Conservation (phyloP, 2,113 vertebrate genomes). For the Gallinago jamesoni region DNA sequence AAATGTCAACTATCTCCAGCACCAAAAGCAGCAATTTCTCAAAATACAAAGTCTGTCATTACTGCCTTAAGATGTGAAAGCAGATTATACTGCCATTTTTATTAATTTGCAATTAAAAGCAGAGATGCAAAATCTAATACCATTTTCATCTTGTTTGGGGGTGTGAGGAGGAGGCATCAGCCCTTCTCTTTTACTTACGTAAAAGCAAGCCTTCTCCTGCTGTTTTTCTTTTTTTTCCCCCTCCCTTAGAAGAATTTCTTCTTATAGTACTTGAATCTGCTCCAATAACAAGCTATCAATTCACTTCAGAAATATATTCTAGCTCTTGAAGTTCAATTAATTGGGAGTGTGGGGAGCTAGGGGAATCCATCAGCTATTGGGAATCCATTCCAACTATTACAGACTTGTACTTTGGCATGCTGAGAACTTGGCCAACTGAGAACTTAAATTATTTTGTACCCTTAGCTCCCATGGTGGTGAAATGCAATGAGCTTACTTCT, state of each 20-base stretch:
- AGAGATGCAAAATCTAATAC: constrained; percentile 21
- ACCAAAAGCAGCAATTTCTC: background rate
- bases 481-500: background rate
- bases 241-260: constrained; percentile 14
- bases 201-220: background rate
- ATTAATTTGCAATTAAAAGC: constrained; percentile 54
- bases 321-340: constrained; percentile 37
- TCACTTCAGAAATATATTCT: constrained; percentile 28
- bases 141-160: constrained; percentile 48
- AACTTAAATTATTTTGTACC: background rate
- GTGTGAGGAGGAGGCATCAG: constrained; percentile 50
- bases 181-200: constrained; percentile 41
- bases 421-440: background rate
- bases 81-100: constrained; percentile 13
- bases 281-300: constrained; percentile 30
- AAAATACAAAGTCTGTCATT: background rate
- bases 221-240: background rate
- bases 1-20: background rate
- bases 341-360: background rate
- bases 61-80: background rate
- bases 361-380: constrained; percentile 3
- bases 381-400: background rate
- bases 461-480: background rate
- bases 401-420: constrained; percentile 1
- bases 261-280: constrained; percentile 44